Evolutionary conservation across 1,140 invertebrate genomes (phyloP), one percentile per base, ranked within the genome.

Genomic region (Lutraria rhynchaena): DNA sequence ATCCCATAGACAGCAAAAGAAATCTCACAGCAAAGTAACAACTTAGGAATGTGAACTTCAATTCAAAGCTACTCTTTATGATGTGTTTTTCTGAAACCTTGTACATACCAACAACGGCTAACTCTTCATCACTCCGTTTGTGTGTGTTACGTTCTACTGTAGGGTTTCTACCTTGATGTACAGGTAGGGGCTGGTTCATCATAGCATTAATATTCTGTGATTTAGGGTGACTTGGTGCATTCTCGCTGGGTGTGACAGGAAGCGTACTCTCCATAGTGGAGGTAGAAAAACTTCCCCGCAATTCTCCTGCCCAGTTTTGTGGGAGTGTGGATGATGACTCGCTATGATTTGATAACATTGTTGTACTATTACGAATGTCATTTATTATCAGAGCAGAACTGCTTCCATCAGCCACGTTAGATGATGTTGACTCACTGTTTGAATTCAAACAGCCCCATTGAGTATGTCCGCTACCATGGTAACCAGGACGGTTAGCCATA

Each of bases 91-190:
- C n/a, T n/a, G n/a, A n/a, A n/a, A n/a, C n/a, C n/a, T n/a, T n/a
- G n/a, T 94, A 91, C 82, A 94, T 94, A 46, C 95, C 94, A 27
- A 92, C 93, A 13, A 94, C 92, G n/a, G 91, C 89, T 1, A 94
- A 85, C 57, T 96, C 94, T 17, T 95, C 95, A 33, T 91, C 90
- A 82, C 91, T 92, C 17, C 88, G 60, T 71, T 91, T 92, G 73
- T 92, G 91, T 19, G 91, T 92, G 93, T 98, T 98, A 1, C 97
- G 93, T 89, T 98, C 96, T 87, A 97, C 94, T 85, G 96, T 98
- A 0, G 96, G 96, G 93, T 98, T 98, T 15, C 97, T 93, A 3
- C 97, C 97, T 90, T 98, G 96, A 91, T 97, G 95, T 0, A 96
- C 96, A 85, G 96, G 96, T 9, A 86, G 84, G 29, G 70, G 67